Evolutionary conservation across 37 sponge, comb jelly and placozoan species (phyloP).

Genomic region (Bolinopsis microptera): DNA sequence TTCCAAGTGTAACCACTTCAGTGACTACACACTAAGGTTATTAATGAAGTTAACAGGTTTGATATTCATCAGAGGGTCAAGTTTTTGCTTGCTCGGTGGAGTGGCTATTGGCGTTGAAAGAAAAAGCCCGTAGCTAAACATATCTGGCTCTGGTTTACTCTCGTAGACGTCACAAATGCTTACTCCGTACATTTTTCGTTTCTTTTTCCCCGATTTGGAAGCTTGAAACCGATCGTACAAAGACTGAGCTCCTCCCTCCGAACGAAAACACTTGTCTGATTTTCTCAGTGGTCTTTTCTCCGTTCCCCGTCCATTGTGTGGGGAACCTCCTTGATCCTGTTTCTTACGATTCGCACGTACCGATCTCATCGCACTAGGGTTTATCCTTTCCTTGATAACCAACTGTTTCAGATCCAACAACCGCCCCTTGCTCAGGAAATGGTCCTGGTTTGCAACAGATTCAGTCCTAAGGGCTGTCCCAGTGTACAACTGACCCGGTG

Average conservation of each 20-base stretch:
- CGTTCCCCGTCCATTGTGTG: neutral
- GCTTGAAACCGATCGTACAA: slow-evolving; percentile 27
- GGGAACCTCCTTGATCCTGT: neutral
- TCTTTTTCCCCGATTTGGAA: neutral
- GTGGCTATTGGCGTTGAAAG: neutral
- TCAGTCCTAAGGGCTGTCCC: neutral
- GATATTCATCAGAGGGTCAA: slow-evolving; percentile 11
- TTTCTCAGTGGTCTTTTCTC: neutral
- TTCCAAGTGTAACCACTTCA: too few species aligned
- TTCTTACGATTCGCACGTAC: neutral
- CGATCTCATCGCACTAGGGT: neutral
- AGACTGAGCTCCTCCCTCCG: neutral
- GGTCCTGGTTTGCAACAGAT: neutral
- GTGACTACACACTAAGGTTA: neutral
- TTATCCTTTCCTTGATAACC: neutral
- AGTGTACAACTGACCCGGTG: neutral
- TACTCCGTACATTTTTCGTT: slow-evolving; percentile 11
- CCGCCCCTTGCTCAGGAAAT: neutral
- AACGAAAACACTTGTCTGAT: neutral
- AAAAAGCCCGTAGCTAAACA: slow-evolving; percentile 26
- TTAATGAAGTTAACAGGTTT: neutral
- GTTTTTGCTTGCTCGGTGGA: slow-evolving; percentile 34
- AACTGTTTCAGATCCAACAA: slow-evolving; percentile 10
- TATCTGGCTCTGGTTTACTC: neutral
- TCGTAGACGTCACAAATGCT: slow-evolving; percentile 53